Evolutionary conservation across 2,113 vertebrate species (phyloP).

Genomic region (Actenoides lindsayi): DNA sequence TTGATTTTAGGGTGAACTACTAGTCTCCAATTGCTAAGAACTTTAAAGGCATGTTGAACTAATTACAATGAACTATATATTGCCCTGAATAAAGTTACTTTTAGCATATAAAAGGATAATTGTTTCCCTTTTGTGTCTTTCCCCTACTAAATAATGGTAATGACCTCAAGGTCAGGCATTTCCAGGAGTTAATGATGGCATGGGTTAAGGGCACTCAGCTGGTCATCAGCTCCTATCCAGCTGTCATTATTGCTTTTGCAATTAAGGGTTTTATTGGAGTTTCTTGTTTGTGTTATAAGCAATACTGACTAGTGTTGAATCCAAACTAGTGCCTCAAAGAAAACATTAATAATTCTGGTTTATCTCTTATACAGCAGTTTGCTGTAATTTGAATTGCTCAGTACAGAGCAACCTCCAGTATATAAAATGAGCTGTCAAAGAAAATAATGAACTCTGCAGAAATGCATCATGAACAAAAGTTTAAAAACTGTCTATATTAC

Average conservation of each 20-base stretch:
- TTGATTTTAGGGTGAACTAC: constrained; percentile 26
- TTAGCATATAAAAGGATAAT: constrained; percentile 70
- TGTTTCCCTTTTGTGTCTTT: constrained; percentile 62
- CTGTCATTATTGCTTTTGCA: constrained; percentile 69
- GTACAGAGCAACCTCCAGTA: background rate
- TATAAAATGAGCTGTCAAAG: background rate
- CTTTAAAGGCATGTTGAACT: constrained; percentile 59
- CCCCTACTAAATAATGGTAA: constrained; percentile 60
- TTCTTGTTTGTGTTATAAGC: constrained; percentile 48
- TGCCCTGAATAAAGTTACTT: constrained; percentile 61
- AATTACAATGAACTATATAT: constrained; percentile 58
- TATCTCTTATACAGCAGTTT: background rate
- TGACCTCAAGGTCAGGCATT: constrained; percentile 66
- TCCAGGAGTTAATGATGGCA: constrained; percentile 64
- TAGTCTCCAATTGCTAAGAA: background rate
- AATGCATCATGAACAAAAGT: background rate
- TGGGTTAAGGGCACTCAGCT: constrained; percentile 71
- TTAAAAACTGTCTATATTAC: background rate
- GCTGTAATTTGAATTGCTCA: background rate
- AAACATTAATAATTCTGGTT: background rate
- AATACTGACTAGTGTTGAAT: constrained; percentile 20
- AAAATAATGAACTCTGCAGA: background rate
- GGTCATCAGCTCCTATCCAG: constrained; percentile 67
- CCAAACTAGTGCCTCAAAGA: background rate
- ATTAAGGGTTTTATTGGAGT: constrained; percentile 60